Evolutionary conservation across 2,113 vertebrate genomes (phyloP).

Genomic region (Heliornis fulica): DNA sequence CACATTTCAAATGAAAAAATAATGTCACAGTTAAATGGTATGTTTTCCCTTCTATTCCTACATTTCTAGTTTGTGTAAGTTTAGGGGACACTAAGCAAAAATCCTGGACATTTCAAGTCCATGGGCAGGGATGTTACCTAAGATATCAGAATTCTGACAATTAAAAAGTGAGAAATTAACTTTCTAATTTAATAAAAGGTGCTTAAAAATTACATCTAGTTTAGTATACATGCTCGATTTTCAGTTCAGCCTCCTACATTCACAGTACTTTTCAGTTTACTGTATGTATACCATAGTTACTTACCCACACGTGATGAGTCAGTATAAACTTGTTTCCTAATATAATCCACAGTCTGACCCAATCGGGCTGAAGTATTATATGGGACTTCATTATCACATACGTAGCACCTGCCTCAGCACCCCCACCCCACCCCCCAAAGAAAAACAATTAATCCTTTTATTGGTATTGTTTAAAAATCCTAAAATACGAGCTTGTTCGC

Average conservation of each 20-base stretch:
- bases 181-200: background rate
- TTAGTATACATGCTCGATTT: background rate
- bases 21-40: background rate
- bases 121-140: background rate
- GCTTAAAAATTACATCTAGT: background rate
- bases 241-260: background rate
- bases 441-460: conserved; percentile 41
- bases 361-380: conserved; percentile 82
- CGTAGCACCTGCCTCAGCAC: conserved; percentile 86
- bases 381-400: conserved; percentile 87
- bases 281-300: background rate
- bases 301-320: conserved; percentile 75
- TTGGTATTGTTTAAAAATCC: background rate
- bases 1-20: background rate
- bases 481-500: background rate
- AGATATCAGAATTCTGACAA: background rate
- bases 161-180: background rate
- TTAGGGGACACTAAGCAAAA: background rate
- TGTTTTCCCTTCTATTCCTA: background rate
- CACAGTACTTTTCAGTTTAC: background rate
- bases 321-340: conserved; percentile 81
- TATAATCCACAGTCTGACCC: conserved; percentile 85
- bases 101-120: background rate
- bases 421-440: background rate
- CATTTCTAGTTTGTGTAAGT: background rate